A percentile compares a stretch with the other conserved stretches of the same genome.
These are phyloP conservation scores for Myocastor coypus DNA, from an alignment of 2,113 vertebrate species.

Conservation along the genomic window DNA sequence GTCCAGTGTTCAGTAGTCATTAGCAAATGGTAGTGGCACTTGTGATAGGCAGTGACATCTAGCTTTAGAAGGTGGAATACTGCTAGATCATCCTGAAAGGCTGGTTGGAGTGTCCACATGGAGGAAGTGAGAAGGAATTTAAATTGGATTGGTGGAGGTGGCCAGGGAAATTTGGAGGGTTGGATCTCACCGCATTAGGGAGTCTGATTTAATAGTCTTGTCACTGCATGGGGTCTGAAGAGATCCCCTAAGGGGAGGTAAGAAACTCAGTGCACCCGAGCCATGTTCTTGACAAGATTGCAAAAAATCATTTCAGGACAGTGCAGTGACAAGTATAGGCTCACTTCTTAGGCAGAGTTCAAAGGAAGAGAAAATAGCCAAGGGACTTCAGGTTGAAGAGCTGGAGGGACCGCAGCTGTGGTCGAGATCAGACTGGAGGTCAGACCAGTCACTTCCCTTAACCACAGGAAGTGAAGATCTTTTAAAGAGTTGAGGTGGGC, in stretches of 20 bases:
- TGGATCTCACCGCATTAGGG: not conserved
- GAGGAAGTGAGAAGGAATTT: not conserved
- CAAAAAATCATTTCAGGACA: not conserved
- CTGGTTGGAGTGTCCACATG: not conserved
- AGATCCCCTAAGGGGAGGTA: not conserved
- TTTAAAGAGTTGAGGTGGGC: not conserved
- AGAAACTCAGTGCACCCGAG: not conserved
- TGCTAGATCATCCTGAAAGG: not conserved
- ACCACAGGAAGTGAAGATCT: not conserved
- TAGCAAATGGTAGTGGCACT: not conserved
- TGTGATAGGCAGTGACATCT: accelerated
- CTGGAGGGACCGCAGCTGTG: not conserved
- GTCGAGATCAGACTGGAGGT: not conserved
- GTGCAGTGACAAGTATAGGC: not conserved
- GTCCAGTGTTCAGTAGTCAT: not conserved
- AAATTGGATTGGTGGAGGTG: not conserved
- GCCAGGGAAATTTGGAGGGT: not conserved
- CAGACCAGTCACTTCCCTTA: not conserved
- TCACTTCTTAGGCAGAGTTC: not conserved
- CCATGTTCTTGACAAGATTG: not conserved
- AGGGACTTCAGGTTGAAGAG: not conserved
- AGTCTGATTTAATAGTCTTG: not conserved
- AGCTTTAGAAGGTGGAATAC: not conserved
- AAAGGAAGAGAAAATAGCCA: not conserved
- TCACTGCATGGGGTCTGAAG: not conserved